Percentiles rank a stretch among this genome's conserved stretches.
Evolutionary conservation across 1,140 invertebrate genomes (phyloP).

Genomic region (Chrysomallon squamiferum): DNA sequence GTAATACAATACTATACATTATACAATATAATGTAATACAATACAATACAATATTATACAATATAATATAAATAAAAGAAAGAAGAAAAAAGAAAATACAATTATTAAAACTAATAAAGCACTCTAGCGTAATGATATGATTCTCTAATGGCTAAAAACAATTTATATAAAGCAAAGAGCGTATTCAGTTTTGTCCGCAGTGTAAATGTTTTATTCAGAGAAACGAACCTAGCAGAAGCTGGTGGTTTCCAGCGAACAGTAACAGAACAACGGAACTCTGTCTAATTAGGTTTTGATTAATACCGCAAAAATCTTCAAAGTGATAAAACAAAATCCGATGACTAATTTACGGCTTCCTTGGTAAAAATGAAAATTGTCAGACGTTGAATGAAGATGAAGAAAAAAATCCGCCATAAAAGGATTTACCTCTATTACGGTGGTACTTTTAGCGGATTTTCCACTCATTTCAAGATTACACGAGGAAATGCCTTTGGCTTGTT

Average conservation of each 20-base stretch:
- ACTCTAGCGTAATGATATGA: no score
- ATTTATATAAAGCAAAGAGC: no score
- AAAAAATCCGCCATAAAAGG: background rate
- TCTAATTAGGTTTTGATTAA: conserved; percentile 10
- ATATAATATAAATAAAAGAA: no score
- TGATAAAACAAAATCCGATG: conserved; percentile 9
- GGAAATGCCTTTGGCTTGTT: background rate
- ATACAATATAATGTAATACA: no score
- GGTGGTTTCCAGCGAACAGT: background rate
- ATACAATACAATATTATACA: no score
- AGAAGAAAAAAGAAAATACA: no score
- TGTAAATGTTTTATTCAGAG: no score
- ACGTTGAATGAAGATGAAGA: conserved; percentile 6
- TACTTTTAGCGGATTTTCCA: conserved; percentile 6
- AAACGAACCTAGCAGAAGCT: no score
- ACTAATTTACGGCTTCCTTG: conserved; percentile 4
- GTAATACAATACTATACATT: no score
- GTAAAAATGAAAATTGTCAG: conserved; percentile 8
- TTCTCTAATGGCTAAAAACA: no score
- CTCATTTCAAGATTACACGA: conserved; percentile 1
- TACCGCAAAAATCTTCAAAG: background rate
- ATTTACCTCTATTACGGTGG: conserved; percentile 6
- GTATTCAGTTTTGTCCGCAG: no score
- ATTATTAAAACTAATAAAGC: no score
- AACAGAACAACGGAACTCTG: background rate